Conservation (phyloP, 2,113 vertebrate species). For the Phaethon lepturus region DNA sequence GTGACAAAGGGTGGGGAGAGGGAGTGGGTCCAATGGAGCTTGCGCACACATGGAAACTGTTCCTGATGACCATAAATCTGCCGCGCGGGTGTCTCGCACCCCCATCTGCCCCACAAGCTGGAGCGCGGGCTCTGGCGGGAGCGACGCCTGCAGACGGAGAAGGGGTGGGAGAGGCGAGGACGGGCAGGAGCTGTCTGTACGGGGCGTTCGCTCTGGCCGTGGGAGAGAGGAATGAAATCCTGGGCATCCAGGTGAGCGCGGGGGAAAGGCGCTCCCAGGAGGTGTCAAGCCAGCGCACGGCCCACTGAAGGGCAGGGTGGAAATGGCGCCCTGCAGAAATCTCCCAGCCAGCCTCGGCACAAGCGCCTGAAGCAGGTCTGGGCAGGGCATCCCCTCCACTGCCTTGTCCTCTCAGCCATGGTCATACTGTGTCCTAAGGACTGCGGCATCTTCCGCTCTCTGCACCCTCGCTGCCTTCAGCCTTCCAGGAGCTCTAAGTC, state of each 20-base stretch:
- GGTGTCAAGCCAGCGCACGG: background rate
- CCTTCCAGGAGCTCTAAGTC: background rate
- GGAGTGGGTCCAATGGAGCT: background rate
- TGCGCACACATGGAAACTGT: background rate
- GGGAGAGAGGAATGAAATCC: background rate
- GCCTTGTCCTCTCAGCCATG: background rate
- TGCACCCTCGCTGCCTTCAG: background rate
- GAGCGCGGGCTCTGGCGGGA: background rate
- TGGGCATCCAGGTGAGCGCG: fast-evolving
- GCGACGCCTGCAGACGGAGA: background rate
- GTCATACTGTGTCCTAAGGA: background rate
- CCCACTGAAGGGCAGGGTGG: background rate
- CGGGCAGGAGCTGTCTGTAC: background rate
- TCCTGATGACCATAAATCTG: background rate
- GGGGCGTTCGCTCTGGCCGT: fast-evolving
- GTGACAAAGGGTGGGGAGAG: background rate
- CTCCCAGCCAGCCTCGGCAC: background rate
- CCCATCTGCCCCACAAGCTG: background rate
- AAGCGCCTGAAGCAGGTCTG: background rate
- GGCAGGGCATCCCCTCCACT: background rate
- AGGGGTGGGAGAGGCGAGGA: background rate
- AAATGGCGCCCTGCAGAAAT: background rate
- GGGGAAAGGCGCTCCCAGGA: background rate
- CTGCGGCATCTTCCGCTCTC: background rate
- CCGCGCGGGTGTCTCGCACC: background rate